Conservation (phyloP, 64 coral and sea anemone genomes). For the Pocillopora verrucosa region DNA sequence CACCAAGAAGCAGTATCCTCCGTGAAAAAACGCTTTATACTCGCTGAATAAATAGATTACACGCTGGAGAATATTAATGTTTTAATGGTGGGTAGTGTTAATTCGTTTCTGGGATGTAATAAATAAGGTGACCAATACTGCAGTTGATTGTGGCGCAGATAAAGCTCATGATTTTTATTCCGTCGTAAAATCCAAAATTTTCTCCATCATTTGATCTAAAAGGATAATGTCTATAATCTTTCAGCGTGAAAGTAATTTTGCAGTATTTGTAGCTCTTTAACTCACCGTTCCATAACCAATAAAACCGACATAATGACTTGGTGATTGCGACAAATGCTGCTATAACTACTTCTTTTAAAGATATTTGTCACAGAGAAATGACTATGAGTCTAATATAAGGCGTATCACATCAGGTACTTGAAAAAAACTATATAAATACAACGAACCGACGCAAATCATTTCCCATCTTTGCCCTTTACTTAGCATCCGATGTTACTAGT, state of each 20-base stretch:
- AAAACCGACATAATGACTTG: slow-evolving; percentile 63
- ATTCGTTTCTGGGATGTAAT: slow-evolving; percentile 17
- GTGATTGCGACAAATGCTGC: slow-evolving; percentile 72
- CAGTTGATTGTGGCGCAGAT: slow-evolving; percentile 11
- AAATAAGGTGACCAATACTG: slow-evolving; percentile 30
- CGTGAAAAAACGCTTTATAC: background rate
- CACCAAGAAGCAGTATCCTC: background rate
- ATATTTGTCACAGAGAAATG: slow-evolving; percentile 77
- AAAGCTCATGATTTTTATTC: slow-evolving; percentile 22
- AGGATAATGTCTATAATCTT: slow-evolving; percentile 50
- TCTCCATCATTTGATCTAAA: slow-evolving; percentile 48
- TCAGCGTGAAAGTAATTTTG: slow-evolving; percentile 51
- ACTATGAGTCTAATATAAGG: slow-evolving; percentile 52
- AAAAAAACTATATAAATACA: slow-evolving; percentile 27
- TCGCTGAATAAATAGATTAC: background rate
- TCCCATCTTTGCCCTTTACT: background rate
- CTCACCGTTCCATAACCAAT: slow-evolving; percentile 47
- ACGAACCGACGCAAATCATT: slow-evolving; percentile 29
- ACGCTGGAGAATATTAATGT: background rate
- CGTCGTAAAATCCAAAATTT: slow-evolving; percentile 36
- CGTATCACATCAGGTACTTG: slow-evolving; percentile 40
- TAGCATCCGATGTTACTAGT: background rate
- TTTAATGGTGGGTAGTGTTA: background rate
- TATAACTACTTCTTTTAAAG: slow-evolving; percentile 76
- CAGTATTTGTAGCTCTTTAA: slow-evolving; percentile 47